Base-by-base conservation (phyloP, 2,113 vertebrate genomes). In the Rhinoderma darwinii region DNA sequence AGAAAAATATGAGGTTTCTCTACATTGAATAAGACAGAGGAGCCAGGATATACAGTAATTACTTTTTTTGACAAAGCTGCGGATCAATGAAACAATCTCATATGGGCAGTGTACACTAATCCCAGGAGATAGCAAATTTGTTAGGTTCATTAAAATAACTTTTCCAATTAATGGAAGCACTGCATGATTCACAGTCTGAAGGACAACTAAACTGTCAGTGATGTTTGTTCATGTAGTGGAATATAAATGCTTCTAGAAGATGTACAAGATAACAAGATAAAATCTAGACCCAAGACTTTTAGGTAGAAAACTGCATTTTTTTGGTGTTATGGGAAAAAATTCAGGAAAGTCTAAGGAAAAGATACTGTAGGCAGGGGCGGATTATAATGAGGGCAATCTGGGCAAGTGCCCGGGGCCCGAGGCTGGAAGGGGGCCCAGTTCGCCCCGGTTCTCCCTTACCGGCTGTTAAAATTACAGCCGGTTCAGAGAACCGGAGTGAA, bases 21-120 rank as follows among this genome's bases (percentile, higher is more conserved):
- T 68, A 44, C 43, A 44, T 44, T 44, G 63, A 6, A 35, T n/a
- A 27, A 27, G 30, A 7, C 14, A 68, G 14, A 68, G 14, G 35
- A 68, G 63, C 63, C 43, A 44, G 12, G 8, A 44, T 5, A 44
- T 5, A 44, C 12, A 44, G 43, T 44, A 32, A 68, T 32, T n/a
- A 63, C 59, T 63, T 30, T 63, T 11, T 63, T 22, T 15, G 2
- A 18, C 30, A 68, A 68, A 68, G 63, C 63, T 30, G n/a, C 3
- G 15, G 30, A 68, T 68, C 63, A 68, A 68, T 68, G 35, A 68
- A 68, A 68, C 63, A 68, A 68, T 68, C 63, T 68, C 30, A 35
- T 32, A 68, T 68, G 30, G 30, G 30, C 63, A 35, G 63, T 68
- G 63, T 17, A 5, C 30, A 35, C 12, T 35, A 68, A 18, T 68